A percentile compares a stretch with the other conserved stretches of the same genome.
Conservation (phyloP, 2,113 vertebrate genomes). For the Cyphomyrus discorhynchus region DNA sequence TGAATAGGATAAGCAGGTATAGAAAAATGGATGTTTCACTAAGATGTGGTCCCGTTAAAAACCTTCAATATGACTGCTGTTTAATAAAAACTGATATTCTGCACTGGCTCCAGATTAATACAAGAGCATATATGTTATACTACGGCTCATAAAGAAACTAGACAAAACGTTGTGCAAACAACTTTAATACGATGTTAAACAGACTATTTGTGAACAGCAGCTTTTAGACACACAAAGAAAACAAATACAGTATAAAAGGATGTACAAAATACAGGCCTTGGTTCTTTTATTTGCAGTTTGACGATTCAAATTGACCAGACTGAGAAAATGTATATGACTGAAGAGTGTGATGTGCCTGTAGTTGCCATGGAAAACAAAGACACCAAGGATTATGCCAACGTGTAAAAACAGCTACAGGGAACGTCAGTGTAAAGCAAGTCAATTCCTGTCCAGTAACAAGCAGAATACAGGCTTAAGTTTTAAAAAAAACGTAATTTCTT, state of each 20-base stretch:
- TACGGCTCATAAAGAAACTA: not conserved
- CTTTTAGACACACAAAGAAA: not conserved
- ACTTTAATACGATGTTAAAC: not conserved
- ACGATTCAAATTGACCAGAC: conserved; percentile 26
- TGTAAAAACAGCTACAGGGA: conserved; percentile 20
- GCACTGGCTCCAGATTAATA: not conserved
- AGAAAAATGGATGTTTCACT: not conserved
- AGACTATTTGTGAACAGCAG: not conserved
- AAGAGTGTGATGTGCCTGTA: conserved; percentile 27
- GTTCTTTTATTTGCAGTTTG: conserved; percentile 32
- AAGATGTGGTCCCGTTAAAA: not conserved
- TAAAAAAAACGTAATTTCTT: not conserved
- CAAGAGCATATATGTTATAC: not conserved
- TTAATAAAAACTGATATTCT: not conserved
- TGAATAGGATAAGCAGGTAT: not conserved
- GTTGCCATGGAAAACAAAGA: conserved; percentile 16
- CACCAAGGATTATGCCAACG: conserved; percentile 33
- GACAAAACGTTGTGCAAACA: not conserved
- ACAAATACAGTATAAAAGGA: not conserved
- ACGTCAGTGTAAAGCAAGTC: conserved; percentile 19
- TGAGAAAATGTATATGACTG: conserved; percentile 52
- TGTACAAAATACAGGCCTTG: conserved; percentile 22
- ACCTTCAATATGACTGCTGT: not conserved
- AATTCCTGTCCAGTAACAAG: not conserved
- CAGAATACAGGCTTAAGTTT: not conserved